Evolutionary conservation across 1,140 invertebrate species (phyloP).

Genomic region (Medauroidea extradentata): DNA sequence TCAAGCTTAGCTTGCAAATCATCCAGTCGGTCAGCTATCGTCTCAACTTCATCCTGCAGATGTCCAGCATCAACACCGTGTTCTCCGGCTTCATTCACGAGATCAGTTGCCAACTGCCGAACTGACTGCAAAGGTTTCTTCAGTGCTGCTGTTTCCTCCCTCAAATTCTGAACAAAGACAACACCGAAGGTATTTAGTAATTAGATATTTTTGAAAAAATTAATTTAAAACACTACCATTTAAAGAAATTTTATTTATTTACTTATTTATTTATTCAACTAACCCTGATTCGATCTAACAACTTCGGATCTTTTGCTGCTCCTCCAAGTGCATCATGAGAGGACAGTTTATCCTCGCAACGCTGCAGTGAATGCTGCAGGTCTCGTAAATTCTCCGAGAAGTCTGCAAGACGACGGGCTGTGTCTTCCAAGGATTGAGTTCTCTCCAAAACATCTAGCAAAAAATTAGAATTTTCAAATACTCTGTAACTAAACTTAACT

Average conservation of each 20-base stretch:
- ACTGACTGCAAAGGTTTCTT: constrained; percentile 72
- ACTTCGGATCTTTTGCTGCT: constrained; percentile 73
- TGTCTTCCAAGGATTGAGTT: constrained; percentile 78
- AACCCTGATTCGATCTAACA: constrained; percentile 75
- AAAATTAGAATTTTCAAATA: too few species aligned
- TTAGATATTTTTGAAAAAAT: too few species aligned
- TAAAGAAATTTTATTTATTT: too few species aligned
- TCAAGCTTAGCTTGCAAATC: constrained; percentile 72
- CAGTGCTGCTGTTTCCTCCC: constrained; percentile 69
- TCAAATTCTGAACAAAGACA: constrained; percentile 44
- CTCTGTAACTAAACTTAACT: too few species aligned
- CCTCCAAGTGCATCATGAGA: constrained; percentile 76
- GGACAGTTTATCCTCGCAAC: constrained; percentile 82
- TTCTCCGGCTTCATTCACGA: constrained; percentile 61
- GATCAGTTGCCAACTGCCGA: constrained; percentile 62
- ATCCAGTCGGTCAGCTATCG: constrained; percentile 70
- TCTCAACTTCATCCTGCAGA: constrained; percentile 72
- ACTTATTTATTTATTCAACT: too few species aligned
- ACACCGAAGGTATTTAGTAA: too few species aligned
- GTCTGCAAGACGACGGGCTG: constrained; percentile 73
- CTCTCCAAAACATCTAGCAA: constrained; percentile 50
- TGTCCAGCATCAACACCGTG: constrained; percentile 61
- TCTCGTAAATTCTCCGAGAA: constrained; percentile 82
- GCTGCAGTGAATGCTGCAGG: constrained; percentile 71
- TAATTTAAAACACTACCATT: too few species aligned